Percentiles rank a stretch among this genome's conserved stretches.
phyloP scores from a whole-genome alignment of 2,797 vertebrate species.

The Muraenolepis orangiensis region DNA sequence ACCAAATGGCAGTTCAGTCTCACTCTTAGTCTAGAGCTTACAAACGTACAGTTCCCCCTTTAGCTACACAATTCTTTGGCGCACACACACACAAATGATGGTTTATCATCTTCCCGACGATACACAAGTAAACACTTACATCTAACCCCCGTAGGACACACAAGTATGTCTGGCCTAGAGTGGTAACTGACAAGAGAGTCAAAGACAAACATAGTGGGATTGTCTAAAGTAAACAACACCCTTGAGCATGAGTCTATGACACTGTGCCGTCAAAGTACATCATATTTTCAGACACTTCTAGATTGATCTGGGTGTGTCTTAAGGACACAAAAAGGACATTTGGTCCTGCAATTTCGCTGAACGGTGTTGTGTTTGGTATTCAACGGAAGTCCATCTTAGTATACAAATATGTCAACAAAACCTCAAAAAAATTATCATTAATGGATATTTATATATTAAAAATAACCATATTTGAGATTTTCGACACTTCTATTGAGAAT shows the following conservation, averaged over 20 bases:
- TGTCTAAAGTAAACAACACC: not conserved
- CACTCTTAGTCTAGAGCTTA: not conserved
- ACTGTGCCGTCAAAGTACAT: not conserved
- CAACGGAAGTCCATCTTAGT: conserved; percentile 14
- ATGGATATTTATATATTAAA: conserved; percentile 67
- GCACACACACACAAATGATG: conserved; percentile 6
- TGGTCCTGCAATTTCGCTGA: conserved; percentile 22
- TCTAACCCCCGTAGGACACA: conserved; percentile 14
- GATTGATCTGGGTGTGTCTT: not conserved
- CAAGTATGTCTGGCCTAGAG: not conserved
- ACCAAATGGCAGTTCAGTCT: not conserved
- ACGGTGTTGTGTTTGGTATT: conserved; percentile 26
- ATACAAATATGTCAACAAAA: conserved; percentile 46
- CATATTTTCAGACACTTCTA: not conserved
- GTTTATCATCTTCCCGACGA: conserved; percentile 1
- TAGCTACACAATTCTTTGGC: not conserved
- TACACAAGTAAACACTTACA: conserved; percentile 29
- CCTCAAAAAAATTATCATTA: conserved; percentile 39
- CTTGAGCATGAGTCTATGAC: not conserved
- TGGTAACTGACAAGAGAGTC: not conserved
- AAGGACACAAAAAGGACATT: conserved; percentile 14
- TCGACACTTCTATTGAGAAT: conserved; percentile 60
- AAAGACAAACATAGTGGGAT: not conserved
- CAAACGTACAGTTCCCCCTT: not conserved
- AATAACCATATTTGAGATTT: conserved; percentile 56